Evolutionary conservation across 2,888 invertebrate genomes (phyloP).

Genomic region (Baronia brevicornis): DNA sequence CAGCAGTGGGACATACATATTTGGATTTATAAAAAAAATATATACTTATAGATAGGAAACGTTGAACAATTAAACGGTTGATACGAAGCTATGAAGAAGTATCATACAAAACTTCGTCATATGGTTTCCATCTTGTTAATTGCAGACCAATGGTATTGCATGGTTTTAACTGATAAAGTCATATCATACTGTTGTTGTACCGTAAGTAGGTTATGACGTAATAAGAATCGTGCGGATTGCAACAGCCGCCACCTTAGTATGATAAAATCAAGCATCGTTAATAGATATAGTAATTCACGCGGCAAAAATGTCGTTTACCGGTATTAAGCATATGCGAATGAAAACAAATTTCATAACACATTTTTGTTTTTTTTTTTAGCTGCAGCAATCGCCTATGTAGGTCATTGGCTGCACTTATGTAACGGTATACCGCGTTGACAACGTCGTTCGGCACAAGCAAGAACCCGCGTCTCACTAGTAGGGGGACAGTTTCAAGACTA

Average conservation of each 20-base stretch:
- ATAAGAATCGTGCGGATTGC: conserved; percentile 35
- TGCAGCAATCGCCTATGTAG: conserved; percentile 49
- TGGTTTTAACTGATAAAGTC: conserved; percentile 20
- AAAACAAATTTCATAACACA: conserved; percentile 23
- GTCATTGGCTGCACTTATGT: conserved; percentile 71
- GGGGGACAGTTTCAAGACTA: conserved; percentile 26
- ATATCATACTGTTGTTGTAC: conserved; percentile 23
- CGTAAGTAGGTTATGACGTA: conserved; percentile 30
- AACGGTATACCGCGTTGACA: conserved; percentile 33
- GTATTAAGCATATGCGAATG: conserved; percentile 2
- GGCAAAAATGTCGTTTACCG: conserved; percentile 9
- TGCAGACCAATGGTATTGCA: conserved; percentile 8
- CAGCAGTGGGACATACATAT: too few relatives aligned
- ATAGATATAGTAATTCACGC: conserved; percentile 13
- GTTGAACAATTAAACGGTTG: too few relatives aligned
- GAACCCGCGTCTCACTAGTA: conserved; percentile 22
- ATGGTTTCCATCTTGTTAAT: too few relatives aligned
- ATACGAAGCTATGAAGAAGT: too few relatives aligned
- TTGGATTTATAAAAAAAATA: too few relatives aligned
- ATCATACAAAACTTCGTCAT: too few relatives aligned
- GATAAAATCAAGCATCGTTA: conserved; percentile 14
- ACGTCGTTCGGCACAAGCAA: conserved; percentile 22
- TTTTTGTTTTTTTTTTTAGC: conserved; percentile 46
- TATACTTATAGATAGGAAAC: too few relatives aligned
- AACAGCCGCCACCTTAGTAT: conserved; percentile 20